Base-by-base conservation (phyloP, 2,113 vertebrate species). In the Collichthys lucidus region DNA sequence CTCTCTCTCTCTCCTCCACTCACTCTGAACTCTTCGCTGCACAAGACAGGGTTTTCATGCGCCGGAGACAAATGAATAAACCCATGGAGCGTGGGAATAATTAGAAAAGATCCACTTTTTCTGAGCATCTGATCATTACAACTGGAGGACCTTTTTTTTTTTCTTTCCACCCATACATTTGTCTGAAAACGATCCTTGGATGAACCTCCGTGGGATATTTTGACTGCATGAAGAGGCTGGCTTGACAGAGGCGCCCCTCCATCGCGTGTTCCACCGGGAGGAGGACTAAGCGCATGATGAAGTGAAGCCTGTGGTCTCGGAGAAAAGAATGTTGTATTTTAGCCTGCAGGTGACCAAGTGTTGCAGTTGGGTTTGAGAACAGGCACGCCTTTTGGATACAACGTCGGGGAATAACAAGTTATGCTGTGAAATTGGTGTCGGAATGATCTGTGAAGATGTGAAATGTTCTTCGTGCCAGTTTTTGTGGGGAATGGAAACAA, bases 21-120 rank as follows among this genome's bases (percentile, higher is more conserved):
- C 65, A 31, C 72, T 75, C 80, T 47, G 50, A 85, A 89, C 74
- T 89, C 87, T 86, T 86, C 19, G 17, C 77, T 60, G 80, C 77
- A 79, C 82, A 73, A 72, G 76, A 67, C 42, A 31, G 60, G 86
- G 74, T 65, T 83, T 84, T 86, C 74, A 81, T 53, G 73, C 69
- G 62, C 83, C 17, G 59, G 35, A 80, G 78, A 80, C 35, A 69
- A 72, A 85, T 62, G 11, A 76, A 69, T 7, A 44, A 70, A 22
- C 74, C 50, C 42, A 74, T 16, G 56, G 68, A 81, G 49, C 35
- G 44, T 64, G 72, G 35, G 74, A 77, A 81, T 63, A 29, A 65
- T 22, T 14, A 44, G 29, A 47, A 29, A 82, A 63, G 3, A 66
- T 80, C 49, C 55, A 77, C 80, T 78, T 83, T 76, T 63, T 50